Evolutionary conservation across 92 coral and sea anemone species (phyloP), one percentile per base, ranked within the genome.

Genomic region (Parazoanthus darwini): DNA sequence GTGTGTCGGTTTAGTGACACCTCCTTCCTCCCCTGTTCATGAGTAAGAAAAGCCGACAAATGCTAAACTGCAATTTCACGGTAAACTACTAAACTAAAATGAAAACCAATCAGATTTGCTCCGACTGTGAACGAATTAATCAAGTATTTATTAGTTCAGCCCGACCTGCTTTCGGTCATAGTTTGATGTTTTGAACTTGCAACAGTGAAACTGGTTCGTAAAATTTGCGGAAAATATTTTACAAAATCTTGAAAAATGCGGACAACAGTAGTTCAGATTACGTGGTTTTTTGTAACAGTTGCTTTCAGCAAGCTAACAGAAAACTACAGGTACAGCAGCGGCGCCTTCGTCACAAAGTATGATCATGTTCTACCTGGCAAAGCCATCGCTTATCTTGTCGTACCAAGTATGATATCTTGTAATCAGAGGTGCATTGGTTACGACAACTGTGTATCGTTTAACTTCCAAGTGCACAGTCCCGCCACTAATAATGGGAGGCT

Each of bases 281-380:
- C 77, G 26, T 72, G 77, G 42, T 9, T 72, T 72, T 72, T 72
- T 36, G 37, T 33, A 16, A 16, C 77, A 29, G 39, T 33, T 72
- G n/a, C 42, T 26, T 29, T 43, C n/a, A 72, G 43, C 8, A 72
- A 72, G 33, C 77, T 72, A 43, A 29, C 37, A 36, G 77, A 72
- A 72, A 72, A 72, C 39, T 72, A 72, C 39, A 72, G 77, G n/a
- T 9, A 72, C 43, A 72, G 14, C 43, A 72, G 38, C 39, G 8
- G 77, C 39, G 77, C 77, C 77, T 33, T 72, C 22, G 39, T 72
- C 77, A 68, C 74, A 68, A 68, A 29, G 74, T 68, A 68, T 36
- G 74, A 68, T 29, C 74, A 68, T 68, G 33, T 68, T 29, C 74
- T 68, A 7, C 74, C 74, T 9, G 74, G 74, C 29, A 18, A 22